Conservation (phyloP, 2,888 invertebrate species). For the Dicranocentrus wangi region DNA sequence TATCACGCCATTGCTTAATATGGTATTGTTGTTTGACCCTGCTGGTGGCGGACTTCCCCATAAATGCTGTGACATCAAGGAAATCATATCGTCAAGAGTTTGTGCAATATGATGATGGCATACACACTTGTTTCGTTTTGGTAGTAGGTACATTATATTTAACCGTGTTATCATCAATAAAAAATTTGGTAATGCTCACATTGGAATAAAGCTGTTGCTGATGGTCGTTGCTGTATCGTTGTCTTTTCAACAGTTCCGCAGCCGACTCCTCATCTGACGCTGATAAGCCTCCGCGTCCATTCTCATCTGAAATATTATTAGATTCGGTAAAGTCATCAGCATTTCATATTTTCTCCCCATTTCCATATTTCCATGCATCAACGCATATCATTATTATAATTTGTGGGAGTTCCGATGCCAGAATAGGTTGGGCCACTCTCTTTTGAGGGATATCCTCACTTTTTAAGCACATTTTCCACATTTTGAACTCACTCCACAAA, state of each 20-base stretch:
- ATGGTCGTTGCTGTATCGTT: constrained; percentile 87
- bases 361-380: background rate
- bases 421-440: constrained; percentile 1
- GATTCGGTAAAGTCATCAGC: too few relatives aligned
- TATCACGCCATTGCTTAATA: constrained; percentile 59
- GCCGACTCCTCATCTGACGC: constrained; percentile 60
- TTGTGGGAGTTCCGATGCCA: background rate
- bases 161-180: background rate
- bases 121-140: too few relatives aligned
- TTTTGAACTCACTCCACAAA: constrained; percentile 7
- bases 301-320: constrained; percentile 80
- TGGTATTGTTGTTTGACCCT: constrained; percentile 73
- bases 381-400: background rate
- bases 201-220: constrained; percentile 84
- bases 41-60: constrained; percentile 74
- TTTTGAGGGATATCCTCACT: background rate
- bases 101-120: too few relatives aligned
- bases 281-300: constrained; percentile 81
- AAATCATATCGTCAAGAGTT: too few relatives aligned
- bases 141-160: background rate
- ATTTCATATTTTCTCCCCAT: too few relatives aligned
- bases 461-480: constrained; percentile 11
- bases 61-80: constrained; percentile 63
- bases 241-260: constrained; percentile 90
- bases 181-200: constrained; percentile 63